Conservation (phyloP, 2,113 vertebrate genomes). For the Myrmecobius fasciatus region DNA sequence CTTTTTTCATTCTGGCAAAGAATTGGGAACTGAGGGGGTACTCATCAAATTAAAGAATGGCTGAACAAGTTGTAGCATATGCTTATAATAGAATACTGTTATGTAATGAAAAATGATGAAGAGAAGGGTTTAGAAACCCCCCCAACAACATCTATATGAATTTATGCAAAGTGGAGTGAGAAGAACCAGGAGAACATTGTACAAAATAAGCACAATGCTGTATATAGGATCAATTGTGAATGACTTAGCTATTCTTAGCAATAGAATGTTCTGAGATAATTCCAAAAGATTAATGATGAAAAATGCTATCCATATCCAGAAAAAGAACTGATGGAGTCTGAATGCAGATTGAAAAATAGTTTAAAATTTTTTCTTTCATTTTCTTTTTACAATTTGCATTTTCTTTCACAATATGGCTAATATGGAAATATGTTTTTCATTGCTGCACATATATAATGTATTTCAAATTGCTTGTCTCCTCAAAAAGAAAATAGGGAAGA, state of each 20-base stretch:
- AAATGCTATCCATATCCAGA: too few relatives aligned
- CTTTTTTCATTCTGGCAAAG: background rate
- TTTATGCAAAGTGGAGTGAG: background rate
- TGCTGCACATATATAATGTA: background rate
- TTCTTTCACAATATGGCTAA: background rate
- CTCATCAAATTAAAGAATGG: background rate
- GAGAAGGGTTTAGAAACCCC: background rate
- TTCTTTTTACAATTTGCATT: background rate
- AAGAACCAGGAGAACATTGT: background rate
- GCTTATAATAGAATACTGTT: background rate
- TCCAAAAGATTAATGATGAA: background rate
- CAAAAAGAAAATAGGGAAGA: background rate
- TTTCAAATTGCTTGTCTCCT: background rate
- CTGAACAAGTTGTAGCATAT: background rate
- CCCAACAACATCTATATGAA: background rate
- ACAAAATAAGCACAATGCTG: background rate
- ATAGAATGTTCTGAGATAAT: background rate
- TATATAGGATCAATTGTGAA: background rate
- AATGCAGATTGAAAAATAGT: background rate
- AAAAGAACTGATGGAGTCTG: background rate
- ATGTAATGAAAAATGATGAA: background rate
- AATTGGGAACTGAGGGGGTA: too few relatives aligned
- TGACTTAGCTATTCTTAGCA: background rate
- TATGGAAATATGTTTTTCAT: background rate
- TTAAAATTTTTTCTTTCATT: background rate